Conservation (phyloP, 2,888 invertebrate species). For the Lottia gigantea region DNA sequence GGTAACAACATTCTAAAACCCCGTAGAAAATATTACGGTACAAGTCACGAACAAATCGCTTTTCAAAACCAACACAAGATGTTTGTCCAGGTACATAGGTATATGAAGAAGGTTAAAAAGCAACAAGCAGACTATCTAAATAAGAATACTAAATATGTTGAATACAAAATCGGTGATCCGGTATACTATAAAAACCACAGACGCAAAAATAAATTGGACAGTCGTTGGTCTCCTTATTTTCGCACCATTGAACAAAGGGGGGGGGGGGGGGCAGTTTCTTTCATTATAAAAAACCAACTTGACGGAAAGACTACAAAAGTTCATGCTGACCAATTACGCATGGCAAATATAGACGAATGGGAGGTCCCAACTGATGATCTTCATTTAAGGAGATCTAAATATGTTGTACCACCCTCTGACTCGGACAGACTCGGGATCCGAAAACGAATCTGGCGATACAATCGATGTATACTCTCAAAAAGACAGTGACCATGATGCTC, state of each 20-base stretch:
- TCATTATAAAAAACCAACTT: conserved; percentile 18
- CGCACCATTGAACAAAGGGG: conserved; percentile 31
- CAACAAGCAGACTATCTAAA: conserved; percentile 30
- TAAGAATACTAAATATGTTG: conserved; percentile 22
- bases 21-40: conserved; percentile 28
- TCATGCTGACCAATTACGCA: conserved; percentile 16
- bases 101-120: conserved; percentile 26
- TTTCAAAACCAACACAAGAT: conserved; percentile 32
- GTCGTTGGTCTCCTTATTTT: conserved; percentile 32
- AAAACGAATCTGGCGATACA: not conserved
- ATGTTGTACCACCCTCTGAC: conserved; percentile 14
- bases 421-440: not conserved
- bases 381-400: conserved; percentile 9
- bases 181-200: conserved; percentile 29
- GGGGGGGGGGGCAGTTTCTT: conserved; percentile 19
- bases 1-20: conserved; percentile 30
- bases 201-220: conserved; percentile 27
- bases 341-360: conserved; percentile 20
- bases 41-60: conserved; percentile 27
- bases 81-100: conserved; percentile 24
- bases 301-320: not conserved
- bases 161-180: conserved; percentile 29
- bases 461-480: not conserved
- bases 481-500: not conserved
- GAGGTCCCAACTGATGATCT: conserved; percentile 14